phyloP scores from a whole-genome alignment of 2,113 vertebrate genomes.

The Microcebus lehilahytsara region DNA sequence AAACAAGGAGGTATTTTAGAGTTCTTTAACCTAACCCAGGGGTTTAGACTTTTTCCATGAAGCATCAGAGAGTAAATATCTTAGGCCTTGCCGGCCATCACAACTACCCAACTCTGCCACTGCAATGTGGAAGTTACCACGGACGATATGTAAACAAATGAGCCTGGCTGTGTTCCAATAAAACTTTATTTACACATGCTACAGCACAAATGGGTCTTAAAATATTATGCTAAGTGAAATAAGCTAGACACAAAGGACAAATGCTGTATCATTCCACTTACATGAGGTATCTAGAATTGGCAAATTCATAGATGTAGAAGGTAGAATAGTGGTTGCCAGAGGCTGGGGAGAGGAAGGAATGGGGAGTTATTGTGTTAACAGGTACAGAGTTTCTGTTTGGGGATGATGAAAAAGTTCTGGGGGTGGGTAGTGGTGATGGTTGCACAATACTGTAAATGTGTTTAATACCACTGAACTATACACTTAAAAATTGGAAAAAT shows the following conservation, averaged over 20 bases:
- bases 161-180: not conserved
- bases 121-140: not conserved
- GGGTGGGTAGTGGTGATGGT: not conserved
- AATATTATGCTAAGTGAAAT: not conserved
- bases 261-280: not conserved
- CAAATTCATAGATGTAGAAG: not conserved
- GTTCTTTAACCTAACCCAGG: slow-evolving; percentile 14
- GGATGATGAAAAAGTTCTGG: not conserved
- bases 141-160: not conserved
- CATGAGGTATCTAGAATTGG: not conserved
- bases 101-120: not conserved
- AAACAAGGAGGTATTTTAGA: not conserved
- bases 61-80: not conserved
- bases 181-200: slow-evolving; percentile 23
- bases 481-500: not conserved
- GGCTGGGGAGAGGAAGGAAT: not conserved
- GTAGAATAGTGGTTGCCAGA: not conserved
- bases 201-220: not conserved
- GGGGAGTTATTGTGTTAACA: not conserved
- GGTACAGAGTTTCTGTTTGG: not conserved
- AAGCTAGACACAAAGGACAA: not conserved
- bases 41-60: not conserved
- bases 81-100: not conserved
- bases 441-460: not conserved
- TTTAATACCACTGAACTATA: not conserved